These are phyloP conservation scores for Gari tellinella DNA, from an alignment of 2,888 invertebrate genomes.

Conservation along the genomic window DNA sequence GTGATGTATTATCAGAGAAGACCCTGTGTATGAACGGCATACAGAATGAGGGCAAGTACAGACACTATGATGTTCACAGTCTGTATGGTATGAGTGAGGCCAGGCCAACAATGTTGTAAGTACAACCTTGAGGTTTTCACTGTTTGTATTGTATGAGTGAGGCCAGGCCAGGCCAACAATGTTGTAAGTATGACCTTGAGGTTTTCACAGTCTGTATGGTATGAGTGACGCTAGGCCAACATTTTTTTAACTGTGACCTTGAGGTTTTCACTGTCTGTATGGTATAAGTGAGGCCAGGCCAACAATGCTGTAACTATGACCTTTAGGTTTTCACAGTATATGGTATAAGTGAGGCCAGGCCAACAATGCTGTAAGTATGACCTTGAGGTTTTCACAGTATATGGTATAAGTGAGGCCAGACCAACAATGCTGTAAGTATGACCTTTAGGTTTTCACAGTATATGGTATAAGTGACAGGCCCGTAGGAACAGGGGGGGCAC, in stretches of 20 bases:
- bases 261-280: slow-evolving; percentile 82
- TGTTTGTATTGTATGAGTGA: slow-evolving; percentile 86
- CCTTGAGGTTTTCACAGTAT: slow-evolving; percentile 82
- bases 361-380: slow-evolving; percentile 86
- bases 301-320: slow-evolving; percentile 86
- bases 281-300: slow-evolving; percentile 88
- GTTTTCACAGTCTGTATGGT: slow-evolving; percentile 82
- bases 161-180: slow-evolving; percentile 90
- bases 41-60: slow-evolving; percentile 81
- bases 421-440: slow-evolving; percentile 87
- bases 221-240: slow-evolving; percentile 90
- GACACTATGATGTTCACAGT: slow-evolving; percentile 82
- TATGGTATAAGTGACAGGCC: slow-evolving; percentile 88
- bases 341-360: slow-evolving; percentile 88
- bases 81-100: slow-evolving; percentile 87
- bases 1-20: slow-evolving; percentile 72
- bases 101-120: slow-evolving; percentile 87
- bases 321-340: slow-evolving; percentile 82
- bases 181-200: slow-evolving; percentile 69
- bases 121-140: slow-evolving; percentile 79
- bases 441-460: slow-evolving; percentile 82
- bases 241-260: slow-evolving; percentile 83
- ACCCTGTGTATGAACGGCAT: slow-evolving; percentile 81
- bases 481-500: too few species aligned
- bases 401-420: slow-evolving; percentile 88